These are phyloP conservation scores for Smittia aterrima DNA, from an alignment of 2,888 invertebrate species.

Conservation along the genomic window DNA sequence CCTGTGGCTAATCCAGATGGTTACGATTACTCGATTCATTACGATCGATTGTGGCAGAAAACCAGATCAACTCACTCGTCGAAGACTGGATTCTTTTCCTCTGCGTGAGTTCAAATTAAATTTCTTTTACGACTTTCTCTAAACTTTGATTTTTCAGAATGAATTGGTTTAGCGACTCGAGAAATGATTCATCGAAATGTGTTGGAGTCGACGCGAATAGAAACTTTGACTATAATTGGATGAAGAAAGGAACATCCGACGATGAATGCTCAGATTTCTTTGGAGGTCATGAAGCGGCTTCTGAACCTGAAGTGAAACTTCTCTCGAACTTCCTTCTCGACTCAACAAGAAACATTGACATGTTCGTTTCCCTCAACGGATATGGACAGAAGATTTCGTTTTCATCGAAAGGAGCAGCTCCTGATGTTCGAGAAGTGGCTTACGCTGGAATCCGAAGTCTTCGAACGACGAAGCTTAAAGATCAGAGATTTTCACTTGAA, in stretches of 20 bases:
- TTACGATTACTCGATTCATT: conserved; percentile 70
- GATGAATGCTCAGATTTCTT: conserved; percentile 74
- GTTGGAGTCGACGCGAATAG: conserved; percentile 75
- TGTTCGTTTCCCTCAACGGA: conserved; percentile 64
- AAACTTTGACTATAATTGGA: conserved; percentile 76
- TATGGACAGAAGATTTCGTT: conserved; percentile 69
- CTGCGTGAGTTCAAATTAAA: conserved; percentile 44
- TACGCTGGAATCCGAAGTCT: conserved; percentile 50
- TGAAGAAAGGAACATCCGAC: conserved; percentile 65
- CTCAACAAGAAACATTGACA: conserved; percentile 61
- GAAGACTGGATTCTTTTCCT: not conserved
- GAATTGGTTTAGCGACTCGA: conserved; percentile 34
- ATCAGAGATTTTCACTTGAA: not conserved
- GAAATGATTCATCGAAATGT: conserved; percentile 52
- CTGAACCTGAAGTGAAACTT: conserved; percentile 73
- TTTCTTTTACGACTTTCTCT: not conserved
- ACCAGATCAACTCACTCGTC: conserved; percentile 62
- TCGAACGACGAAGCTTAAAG: conserved; percentile 46
- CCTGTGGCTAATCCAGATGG: conserved; percentile 77
- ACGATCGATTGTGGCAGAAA: conserved; percentile 76
- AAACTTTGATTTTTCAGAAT: conserved; percentile 13
- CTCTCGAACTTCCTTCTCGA: conserved; percentile 63
- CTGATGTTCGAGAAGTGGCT: conserved; percentile 53
- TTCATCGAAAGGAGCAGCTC: conserved; percentile 54
- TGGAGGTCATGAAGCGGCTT: conserved; percentile 69